Conservation (phyloP, 2,113 vertebrate genomes). For the Pithys albifrons region DNA sequence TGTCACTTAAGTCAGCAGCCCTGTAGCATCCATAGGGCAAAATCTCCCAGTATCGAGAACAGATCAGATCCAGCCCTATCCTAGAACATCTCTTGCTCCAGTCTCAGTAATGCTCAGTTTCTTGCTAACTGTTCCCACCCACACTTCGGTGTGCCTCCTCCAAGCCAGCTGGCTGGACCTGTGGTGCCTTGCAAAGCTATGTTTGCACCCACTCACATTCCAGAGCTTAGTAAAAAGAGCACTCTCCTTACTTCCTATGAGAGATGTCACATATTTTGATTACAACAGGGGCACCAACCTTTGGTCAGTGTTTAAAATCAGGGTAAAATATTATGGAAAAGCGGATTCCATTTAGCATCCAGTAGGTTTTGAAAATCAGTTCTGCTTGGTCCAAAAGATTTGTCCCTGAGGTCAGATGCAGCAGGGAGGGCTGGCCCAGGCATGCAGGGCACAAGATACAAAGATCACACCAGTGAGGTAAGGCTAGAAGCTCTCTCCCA, state of each 20-base stretch:
- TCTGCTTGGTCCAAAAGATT: constrained; percentile 27
- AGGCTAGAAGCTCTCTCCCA: background rate
- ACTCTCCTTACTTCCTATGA: background rate
- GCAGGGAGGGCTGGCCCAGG: background rate
- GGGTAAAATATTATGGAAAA: background rate
- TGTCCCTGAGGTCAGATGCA: background rate
- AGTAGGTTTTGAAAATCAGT: background rate
- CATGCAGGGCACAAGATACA: background rate
- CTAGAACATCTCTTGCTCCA: background rate
- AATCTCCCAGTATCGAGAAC: background rate
- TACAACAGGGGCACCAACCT: background rate
- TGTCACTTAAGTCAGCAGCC: background rate
- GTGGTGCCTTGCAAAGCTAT: background rate
- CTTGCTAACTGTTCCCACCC: background rate
- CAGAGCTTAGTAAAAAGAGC: background rate
- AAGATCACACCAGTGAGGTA: background rate
- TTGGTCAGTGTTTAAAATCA: background rate
- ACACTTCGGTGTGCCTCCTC: background rate
- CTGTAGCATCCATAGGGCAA: background rate
- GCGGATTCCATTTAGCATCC: background rate
- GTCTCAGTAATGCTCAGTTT: background rate
- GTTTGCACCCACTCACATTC: background rate
- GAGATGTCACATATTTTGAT: background rate
- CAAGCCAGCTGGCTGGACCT: background rate
- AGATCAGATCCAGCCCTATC: background rate